phyloP scores from a whole-genome alignment of 2,797 vertebrate genomes.

The Hypotaenidia okinawae region DNA sequence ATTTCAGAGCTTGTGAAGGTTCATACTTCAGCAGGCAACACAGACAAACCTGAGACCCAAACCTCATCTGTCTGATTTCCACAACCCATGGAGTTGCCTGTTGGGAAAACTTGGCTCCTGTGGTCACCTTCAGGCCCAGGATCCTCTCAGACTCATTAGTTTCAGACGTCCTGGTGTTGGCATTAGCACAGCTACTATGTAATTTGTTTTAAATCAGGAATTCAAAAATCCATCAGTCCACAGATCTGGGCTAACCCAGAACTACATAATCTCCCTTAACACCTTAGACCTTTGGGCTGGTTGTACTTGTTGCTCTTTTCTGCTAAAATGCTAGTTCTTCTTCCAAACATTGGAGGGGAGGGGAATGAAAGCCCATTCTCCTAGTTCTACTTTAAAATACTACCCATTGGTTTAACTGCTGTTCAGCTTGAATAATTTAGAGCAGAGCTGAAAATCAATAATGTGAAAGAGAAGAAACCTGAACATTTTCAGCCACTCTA shows the following conservation, averaged over 20 bases:
- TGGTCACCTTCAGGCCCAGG: neutral
- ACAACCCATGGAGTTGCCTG: rapidly evolving
- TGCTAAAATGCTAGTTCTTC: neutral
- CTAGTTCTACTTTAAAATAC: neutral
- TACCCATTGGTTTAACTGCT: neutral
- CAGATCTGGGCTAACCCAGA: neutral
- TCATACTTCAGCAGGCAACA: neutral
- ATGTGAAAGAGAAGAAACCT: neutral
- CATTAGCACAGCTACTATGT: neutral
- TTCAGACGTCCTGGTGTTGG: neutral
- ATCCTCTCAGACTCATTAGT: neutral
- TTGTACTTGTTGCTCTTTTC: neutral
- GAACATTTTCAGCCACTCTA: neutral
- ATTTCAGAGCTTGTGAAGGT: neutral
- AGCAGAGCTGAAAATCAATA: neutral
- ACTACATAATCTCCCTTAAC: neutral
- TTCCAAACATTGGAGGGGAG: neutral
- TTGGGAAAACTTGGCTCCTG: neutral
- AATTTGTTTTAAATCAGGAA: neutral
- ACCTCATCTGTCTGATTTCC: neutral
- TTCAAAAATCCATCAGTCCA: neutral
- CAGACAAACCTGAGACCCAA: neutral
- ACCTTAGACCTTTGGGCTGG: neutral
- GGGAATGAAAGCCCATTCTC: neutral
- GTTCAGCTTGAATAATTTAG: neutral